Conservation (phyloP, 2,888 invertebrate genomes). For the Tetragnatha montana region DNA sequence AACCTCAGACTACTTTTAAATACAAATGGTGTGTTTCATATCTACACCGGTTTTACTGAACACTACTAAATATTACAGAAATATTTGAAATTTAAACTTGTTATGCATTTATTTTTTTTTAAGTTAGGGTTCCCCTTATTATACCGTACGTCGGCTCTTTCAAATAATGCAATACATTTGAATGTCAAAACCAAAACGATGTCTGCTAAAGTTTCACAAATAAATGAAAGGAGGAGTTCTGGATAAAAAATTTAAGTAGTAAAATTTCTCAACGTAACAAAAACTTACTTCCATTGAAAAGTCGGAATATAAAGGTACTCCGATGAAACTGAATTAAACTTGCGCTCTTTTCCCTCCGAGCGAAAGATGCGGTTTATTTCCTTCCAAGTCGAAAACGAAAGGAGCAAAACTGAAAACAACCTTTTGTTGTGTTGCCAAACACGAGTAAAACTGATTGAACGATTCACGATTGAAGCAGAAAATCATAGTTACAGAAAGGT, state of each 20-base stretch:
- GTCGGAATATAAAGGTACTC: neutral
- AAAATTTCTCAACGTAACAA: slow-evolving; percentile 1
- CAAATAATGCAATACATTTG: neutral
- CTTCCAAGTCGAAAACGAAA: neutral
- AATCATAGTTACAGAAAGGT: too few species aligned
- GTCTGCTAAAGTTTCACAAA: slow-evolving; percentile 1
- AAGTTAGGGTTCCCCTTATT: too few species aligned
- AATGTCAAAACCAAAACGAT: slow-evolving; percentile 25
- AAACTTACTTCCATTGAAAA: neutral
- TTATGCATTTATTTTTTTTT: too few species aligned
- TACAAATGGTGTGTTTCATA: too few species aligned
- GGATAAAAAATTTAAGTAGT: neutral
- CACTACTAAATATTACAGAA: too few species aligned
- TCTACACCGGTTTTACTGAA: too few species aligned
- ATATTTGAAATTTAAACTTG: too few species aligned
- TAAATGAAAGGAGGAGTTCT: neutral
- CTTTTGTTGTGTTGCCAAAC: slow-evolving; percentile 33
- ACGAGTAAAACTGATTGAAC: too few species aligned
- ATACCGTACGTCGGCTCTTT: too few species aligned
- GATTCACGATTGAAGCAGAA: too few species aligned
- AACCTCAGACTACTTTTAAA: too few species aligned
- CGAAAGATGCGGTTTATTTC: neutral
- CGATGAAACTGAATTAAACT: too few species aligned
- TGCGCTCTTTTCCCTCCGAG: neutral
- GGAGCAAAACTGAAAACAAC: neutral